A percentile compares a stretch with the other conserved stretches of the same genome.
phyloP scores from a whole-genome alignment of 2,797 vertebrate species.

The Argya squamiceps region DNA sequence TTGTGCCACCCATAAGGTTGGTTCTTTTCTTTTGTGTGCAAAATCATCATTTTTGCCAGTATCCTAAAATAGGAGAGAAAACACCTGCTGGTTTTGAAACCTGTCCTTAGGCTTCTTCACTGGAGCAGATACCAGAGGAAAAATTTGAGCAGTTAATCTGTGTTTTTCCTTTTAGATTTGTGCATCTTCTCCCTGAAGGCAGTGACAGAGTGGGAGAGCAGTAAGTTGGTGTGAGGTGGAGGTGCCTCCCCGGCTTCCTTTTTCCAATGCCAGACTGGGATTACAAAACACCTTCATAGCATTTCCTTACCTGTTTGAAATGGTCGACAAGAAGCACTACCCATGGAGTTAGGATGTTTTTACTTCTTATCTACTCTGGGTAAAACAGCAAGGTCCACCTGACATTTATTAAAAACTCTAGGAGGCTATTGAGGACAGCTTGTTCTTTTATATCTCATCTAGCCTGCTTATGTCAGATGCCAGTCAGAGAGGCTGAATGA shows the following conservation, averaged over 20 bases:
- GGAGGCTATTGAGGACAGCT: background rate
- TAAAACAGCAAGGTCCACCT: background rate
- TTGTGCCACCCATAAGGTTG: background rate
- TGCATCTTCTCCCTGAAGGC: background rate
- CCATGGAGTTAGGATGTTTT: background rate
- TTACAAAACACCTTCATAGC: background rate
- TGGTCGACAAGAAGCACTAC: background rate
- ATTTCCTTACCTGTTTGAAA: background rate
- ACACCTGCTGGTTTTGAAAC: background rate
- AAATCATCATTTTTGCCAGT: background rate
- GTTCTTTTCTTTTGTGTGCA: background rate
- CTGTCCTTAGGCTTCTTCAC: background rate
- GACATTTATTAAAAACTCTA: background rate
- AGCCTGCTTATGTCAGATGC: background rate
- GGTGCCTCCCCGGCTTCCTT: background rate
- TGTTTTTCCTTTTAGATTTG: background rate
- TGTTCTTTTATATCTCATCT: background rate
- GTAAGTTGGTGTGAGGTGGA: background rate
- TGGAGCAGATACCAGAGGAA: background rate
- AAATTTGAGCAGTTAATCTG: background rate
- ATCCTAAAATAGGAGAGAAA: background rate
- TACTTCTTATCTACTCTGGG: background rate
- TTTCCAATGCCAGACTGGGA: background rate
- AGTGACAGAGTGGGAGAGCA: background rate
- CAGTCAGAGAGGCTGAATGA: background rate